Evolutionary conservation across 2,888 invertebrate genomes (phyloP), one percentile per base, ranked within the genome.

Genomic region (Cryptophagus acutangulus): DNA sequence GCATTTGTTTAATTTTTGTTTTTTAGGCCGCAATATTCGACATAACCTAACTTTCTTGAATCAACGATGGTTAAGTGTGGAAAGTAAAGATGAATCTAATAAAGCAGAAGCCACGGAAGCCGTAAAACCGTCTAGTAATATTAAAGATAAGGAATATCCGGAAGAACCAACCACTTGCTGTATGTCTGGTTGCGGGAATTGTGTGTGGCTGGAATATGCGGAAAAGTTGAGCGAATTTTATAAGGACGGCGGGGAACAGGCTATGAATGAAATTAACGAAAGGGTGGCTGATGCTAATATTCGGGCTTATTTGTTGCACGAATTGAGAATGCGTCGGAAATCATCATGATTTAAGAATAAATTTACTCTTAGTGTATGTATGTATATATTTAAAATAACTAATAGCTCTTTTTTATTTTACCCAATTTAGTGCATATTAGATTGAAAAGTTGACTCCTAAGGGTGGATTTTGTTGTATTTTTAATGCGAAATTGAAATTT

Each of bases 181-280:
- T 60, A 86, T 86, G 79, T 87, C 90, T 0, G 93, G 93, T 0
- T 95, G 95, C 71, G 75, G 84, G 0, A 93, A 92, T 69, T 95
- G 95, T 66, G 93, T 95, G 3, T 94, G 89, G 84, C 81, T 95
- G 36, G 79, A 82, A 10, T 94, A 93, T 74, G 93, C 91, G 0
- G 86, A 91, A 55, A 79, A 84, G 14, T 57, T 94, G 30, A 73
- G 77, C 2, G 64, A 73, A 37, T 64, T 63, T 47, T 69, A 59
- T 45, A 69, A 76, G 47, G 81, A 82, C 51, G 84, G 84, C 12
- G 84, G 84, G 0, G 78, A 79, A 34, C 76, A 81, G 39, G 77
- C 82, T 0, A 74, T 79, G 17, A 77, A 83, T 59, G 74, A 78
- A 38, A 82, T 94, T n/a, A 65, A 87, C 40, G 78, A 84, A 17